phyloP scores from a whole-genome alignment of 2,113 vertebrate genomes.

The Microcebus murinus region DNA sequence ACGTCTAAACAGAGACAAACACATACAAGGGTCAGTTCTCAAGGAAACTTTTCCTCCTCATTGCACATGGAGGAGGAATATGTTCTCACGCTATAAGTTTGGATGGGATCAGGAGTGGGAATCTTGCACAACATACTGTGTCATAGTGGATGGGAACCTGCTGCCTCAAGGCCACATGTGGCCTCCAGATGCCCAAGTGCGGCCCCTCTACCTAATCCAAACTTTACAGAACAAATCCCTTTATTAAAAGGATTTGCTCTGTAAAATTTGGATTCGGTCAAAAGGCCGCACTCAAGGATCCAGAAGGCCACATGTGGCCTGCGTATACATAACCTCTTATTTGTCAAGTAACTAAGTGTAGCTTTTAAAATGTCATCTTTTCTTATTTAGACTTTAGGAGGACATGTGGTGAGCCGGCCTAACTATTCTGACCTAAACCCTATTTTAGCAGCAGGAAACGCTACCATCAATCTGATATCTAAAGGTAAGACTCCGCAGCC shows the following conservation, averaged over 20 bases:
- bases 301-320: too few species aligned
- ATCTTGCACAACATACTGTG: neutral
- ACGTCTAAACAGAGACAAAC: neutral
- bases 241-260: too few species aligned
- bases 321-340: neutral
- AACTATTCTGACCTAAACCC: slow-evolving; percentile 91
- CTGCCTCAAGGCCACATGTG: too few species aligned
- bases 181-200: too few species aligned
- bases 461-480: slow-evolving; percentile 85
- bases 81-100: neutral
- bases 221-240: too few species aligned
- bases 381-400: slow-evolving; percentile 88
- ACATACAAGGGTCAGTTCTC: neutral
- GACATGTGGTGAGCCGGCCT: slow-evolving; percentile 87
- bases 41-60: neutral
- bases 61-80: neutral
- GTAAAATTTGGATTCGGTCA: too few species aligned
- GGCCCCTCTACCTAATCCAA: too few species aligned
- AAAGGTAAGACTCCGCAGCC: slow-evolving; percentile 78
- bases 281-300: too few species aligned
- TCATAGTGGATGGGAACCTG: neutral
- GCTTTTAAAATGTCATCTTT: neutral
- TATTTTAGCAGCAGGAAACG: slow-evolving; percentile 87
- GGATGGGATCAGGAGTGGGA: neutral
- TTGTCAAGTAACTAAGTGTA: neutral